Evolutionary conservation across 2,797 vertebrate species (phyloP).

Genomic region (Fistularia tabacaria): DNA sequence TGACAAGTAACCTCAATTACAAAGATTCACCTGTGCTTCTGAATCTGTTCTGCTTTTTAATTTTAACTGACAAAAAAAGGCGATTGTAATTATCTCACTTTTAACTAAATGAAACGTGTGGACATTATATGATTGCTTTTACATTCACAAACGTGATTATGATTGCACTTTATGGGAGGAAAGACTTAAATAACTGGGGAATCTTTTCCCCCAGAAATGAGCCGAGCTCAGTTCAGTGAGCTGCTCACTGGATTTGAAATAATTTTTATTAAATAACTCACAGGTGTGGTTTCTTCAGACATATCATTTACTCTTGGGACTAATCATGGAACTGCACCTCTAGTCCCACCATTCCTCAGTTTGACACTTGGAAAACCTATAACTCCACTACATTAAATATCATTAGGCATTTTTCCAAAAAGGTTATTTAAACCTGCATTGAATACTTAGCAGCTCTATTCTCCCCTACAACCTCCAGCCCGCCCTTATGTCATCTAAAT

Average conservation of each 20-base stretch:
- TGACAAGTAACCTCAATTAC: conserved; percentile 15
- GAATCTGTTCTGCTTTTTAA: conserved; percentile 9
- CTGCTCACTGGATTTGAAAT: conserved; percentile 9
- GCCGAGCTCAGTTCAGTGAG: background rate
- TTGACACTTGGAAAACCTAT: conserved; percentile 37
- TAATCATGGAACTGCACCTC: conserved; percentile 26
- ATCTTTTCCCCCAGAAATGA: background rate
- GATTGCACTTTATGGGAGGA: too few species aligned
- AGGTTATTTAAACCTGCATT: conserved; percentile 28
- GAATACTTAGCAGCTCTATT: background rate
- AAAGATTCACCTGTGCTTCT: conserved; percentile 13
- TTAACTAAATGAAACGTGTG: conserved; percentile 10
- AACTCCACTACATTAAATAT: conserved; percentile 32
- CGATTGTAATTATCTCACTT: background rate
- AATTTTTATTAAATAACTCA: conserved; percentile 25
- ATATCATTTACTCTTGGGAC: conserved; percentile 32
- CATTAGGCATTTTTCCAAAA: conserved; percentile 33
- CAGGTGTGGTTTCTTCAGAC: conserved; percentile 21
- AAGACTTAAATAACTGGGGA: too few species aligned
- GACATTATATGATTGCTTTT: background rate
- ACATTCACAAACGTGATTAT: background rate
- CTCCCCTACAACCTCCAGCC: background rate
- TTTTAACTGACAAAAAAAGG: conserved; percentile 1
- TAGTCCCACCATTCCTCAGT: conserved; percentile 30
- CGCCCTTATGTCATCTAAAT: too few species aligned